A percentile compares a stretch with the other conserved stretches of the same genome.
Evolutionary conservation across 2,113 vertebrate genomes (phyloP).

Genomic region (Suricata suricatta): DNA sequence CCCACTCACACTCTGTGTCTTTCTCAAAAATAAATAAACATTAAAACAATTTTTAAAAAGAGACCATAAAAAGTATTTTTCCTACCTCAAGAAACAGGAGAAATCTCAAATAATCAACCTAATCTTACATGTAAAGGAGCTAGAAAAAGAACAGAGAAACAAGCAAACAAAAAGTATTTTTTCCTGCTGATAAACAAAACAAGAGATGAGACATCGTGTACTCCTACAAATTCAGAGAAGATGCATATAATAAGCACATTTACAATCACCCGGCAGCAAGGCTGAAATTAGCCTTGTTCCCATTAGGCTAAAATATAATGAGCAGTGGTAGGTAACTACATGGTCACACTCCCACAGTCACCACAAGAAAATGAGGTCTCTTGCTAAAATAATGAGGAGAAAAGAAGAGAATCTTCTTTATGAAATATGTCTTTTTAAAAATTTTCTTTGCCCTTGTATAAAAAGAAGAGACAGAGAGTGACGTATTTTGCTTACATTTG

Average conservation of each 20-base stretch:
- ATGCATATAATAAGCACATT: slow-evolving; percentile 54
- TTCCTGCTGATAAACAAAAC: background rate
- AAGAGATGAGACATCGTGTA: background rate
- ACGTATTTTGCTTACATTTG: slow-evolving; percentile 23
- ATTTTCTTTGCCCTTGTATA: background rate
- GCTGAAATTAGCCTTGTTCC: slow-evolving; percentile 6
- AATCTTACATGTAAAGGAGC: background rate
- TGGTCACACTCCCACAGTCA: background rate
- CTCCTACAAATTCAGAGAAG: slow-evolving; percentile 12
- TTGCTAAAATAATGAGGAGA: slow-evolving; percentile 51
- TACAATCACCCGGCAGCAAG: background rate
- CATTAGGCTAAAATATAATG: slow-evolving; percentile 52
- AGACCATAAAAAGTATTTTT: background rate
- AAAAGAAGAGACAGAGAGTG: background rate
- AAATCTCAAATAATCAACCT: background rate
- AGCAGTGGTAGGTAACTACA: background rate
- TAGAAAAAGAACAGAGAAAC: background rate
- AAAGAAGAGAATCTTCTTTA: background rate
- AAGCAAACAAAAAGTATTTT: background rate
- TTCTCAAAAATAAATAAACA: too few relatives aligned
- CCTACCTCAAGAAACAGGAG: background rate
- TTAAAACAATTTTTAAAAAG: background rate
- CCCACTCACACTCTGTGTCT: too few relatives aligned
- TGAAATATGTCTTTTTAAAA: background rate
- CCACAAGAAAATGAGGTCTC: background rate